These are phyloP conservation scores for Proterorhinus semilunaris DNA, from an alignment of 2,113 vertebrate genomes.

Conservation along the genomic window DNA sequence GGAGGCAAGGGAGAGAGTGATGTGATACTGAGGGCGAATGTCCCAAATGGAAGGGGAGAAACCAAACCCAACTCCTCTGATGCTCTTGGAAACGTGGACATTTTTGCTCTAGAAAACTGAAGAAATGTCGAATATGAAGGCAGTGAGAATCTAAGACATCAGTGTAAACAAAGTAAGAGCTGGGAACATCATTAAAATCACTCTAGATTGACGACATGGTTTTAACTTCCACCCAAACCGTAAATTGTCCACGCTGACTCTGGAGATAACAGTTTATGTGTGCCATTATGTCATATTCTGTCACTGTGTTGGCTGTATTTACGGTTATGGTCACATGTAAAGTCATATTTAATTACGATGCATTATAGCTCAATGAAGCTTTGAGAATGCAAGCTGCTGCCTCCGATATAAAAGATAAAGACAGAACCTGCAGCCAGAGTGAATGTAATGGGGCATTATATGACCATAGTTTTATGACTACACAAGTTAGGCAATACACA, in stretches of 20 bases:
- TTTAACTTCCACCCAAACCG: slow-evolving; percentile 47
- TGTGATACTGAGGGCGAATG: no score
- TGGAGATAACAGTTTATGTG: slow-evolving; percentile 29
- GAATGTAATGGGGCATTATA: slow-evolving; percentile 7
- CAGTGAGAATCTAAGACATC: no score
- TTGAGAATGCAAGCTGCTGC: slow-evolving; percentile 45
- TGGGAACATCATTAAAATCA: slow-evolving; percentile 39
- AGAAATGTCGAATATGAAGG: no score
- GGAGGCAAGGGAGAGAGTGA: no score
- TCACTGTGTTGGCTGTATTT: slow-evolving; percentile 37
- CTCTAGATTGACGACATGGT: slow-evolving; percentile 35
- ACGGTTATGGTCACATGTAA: slow-evolving; percentile 49
- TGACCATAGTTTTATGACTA: slow-evolving; percentile 12
- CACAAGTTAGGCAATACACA: slow-evolving; percentile 8
- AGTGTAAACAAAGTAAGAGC: slow-evolving; percentile 19
- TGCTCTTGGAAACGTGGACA: no score
- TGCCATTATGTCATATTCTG: slow-evolving; percentile 32
- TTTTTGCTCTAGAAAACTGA: no score
- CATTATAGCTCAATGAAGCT: slow-evolving; percentile 52
- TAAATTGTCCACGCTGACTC: slow-evolving; percentile 45
- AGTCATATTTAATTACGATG: slow-evolving; percentile 58
- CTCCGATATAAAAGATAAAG: slow-evolving; percentile 46
- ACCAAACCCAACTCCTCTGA: no score
- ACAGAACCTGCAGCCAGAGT: slow-evolving; percentile 26
- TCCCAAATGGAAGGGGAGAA: no score